phyloP scores from a whole-genome alignment of 1,140 invertebrate species.

The Leptinotarsa undecemlineata region DNA sequence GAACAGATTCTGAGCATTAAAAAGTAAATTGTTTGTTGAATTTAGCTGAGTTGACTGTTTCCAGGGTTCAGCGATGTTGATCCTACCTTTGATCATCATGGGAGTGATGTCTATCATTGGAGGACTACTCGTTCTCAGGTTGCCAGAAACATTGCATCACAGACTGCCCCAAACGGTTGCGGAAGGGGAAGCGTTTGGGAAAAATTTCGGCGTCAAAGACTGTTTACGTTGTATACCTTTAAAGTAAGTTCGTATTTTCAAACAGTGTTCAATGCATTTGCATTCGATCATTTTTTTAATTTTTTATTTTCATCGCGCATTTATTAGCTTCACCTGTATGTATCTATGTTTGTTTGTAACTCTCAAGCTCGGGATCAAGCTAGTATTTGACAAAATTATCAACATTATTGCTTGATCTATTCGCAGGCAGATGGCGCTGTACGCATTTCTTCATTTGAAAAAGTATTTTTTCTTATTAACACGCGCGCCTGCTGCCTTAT shows the following conservation, averaged over 20 bases:
- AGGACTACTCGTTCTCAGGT: constrained; percentile 73
- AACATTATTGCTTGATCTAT: no score
- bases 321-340: no score
- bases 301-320: no score
- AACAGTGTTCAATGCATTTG: not conserved
- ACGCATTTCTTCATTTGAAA: no score
- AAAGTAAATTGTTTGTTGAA: constrained; percentile 78
- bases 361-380: no score
- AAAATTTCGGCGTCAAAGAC: constrained; percentile 75
- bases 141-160: constrained; percentile 82
- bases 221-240: constrained; percentile 70
- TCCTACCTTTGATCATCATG: constrained; percentile 79
- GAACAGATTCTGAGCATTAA: no score
- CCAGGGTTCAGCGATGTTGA: constrained; percentile 81
- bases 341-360: no score
- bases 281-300: constrained; percentile 7
- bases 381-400: no score
- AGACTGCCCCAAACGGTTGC: constrained; percentile 80
- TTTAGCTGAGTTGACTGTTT: not conserved
- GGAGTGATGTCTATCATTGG: constrained; percentile 78
- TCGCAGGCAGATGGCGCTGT: no score
- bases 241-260: constrained; percentile 56
- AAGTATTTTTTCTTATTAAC: no score
- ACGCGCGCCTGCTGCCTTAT: no score
- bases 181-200: constrained; percentile 87